Base-by-base conservation (phyloP, 1,140 invertebrate species). In the Trichoplusia ni region DNA sequence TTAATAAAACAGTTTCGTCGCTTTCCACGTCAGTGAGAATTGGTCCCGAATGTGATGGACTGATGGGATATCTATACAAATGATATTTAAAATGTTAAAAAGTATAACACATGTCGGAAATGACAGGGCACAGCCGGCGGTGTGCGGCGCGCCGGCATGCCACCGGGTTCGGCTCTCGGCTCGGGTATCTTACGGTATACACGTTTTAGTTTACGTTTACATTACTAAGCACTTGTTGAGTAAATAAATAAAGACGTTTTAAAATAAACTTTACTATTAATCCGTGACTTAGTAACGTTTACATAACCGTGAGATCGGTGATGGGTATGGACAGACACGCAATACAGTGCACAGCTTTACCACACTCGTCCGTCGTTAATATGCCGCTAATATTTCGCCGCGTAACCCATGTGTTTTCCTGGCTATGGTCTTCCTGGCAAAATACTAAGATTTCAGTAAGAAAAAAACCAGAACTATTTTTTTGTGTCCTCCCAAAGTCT, bases 211-310 rank as follows among this genome's bases (percentile, higher is more conserved):
- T 85, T 85, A 84, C 77, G 74, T 89, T 84, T 82, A 77, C 73
- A 78, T 83, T 85, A 85, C 81, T 83, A 84, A 89, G 80, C 82
- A 89, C 86, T 89, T 84, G 81, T 84, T 81, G 75, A 73, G 75
- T 89, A 89, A 89, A 89, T 86, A 89, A 89, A 89, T 86, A 89
- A 69, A 85, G 71, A 61, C 68, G 76, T 69, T 81, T 79, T 86
- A 84, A 89, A 84, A 85, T 86, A 89, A 89, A 89, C 86, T 78
- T 69, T 71, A 74, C 77, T 79, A 84, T 77, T 79, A 86, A 88
- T 84, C 78, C 79, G 84, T 83, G 81, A 82, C 82, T 82, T 83
- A 80, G 80, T 81, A 82, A 75, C 74, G 79, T 84, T 81, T 82
- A 82, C 75, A 77, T 72, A 80, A 82, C 74, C 79, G 77, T 83